These are phyloP conservation scores for Norana najaformis DNA, from an alignment of 2,888 invertebrate species.

Conservation along the genomic window DNA sequence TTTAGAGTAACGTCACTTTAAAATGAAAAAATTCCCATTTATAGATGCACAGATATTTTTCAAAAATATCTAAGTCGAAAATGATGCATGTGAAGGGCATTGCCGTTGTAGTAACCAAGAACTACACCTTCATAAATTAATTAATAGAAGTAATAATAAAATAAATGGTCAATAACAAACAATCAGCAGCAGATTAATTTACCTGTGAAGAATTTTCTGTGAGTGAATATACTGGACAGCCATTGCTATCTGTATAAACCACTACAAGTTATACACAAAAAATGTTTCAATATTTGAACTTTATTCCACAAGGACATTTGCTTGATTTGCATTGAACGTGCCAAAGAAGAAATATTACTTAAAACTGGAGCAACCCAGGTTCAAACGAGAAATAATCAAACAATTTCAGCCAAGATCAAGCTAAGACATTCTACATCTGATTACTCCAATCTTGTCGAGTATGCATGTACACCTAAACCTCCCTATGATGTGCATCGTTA, in stretches of 20 bases:
- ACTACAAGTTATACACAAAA: conserved; percentile 46
- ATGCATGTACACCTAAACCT: background rate
- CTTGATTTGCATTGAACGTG: background rate
- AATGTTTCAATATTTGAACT: background rate
- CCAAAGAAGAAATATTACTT: background rate
- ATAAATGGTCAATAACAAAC: background rate
- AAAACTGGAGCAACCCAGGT: background rate
- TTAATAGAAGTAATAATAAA: background rate
- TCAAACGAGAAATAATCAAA: background rate
- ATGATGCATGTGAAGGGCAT: too few species aligned
- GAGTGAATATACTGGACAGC: conserved; percentile 60
- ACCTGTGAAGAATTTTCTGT: conserved; percentile 59
- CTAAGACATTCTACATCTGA: too few species aligned
- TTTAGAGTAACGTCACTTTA: background rate
- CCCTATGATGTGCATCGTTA: background rate
- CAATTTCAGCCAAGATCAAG: too few species aligned
- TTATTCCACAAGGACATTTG: too few species aligned
- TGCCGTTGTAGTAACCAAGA: too few species aligned
- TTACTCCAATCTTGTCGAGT: too few species aligned
- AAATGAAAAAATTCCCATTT: too few species aligned
- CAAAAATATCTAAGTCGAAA: too few species aligned
- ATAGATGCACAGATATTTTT: too few species aligned
- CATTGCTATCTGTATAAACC: conserved; percentile 60
- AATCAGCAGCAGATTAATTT: conserved; percentile 17
- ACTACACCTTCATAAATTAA: background rate